Evolutionary conservation across 2,888 invertebrate genomes (phyloP).

Genomic region (Luperina testacea): DNA sequence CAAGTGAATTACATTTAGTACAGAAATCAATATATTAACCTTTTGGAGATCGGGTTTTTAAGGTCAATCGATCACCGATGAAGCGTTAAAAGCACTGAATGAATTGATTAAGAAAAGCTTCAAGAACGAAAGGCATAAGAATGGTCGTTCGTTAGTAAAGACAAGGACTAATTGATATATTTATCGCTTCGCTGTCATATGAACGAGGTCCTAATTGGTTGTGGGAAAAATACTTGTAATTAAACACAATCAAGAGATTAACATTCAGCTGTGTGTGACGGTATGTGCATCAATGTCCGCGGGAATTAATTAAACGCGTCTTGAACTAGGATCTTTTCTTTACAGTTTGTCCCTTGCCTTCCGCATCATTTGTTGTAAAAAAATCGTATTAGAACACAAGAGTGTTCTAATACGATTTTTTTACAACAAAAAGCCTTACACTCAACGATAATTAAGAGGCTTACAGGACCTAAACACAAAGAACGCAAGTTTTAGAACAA

Average conservation of each 20-base stretch:
- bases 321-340: neutral
- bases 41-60: slow-evolving; percentile 21
- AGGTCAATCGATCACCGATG: slow-evolving; percentile 23
- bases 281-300: slow-evolving; percentile 45
- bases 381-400: no score
- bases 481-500: no score
- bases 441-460: neutral
- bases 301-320: slow-evolving; percentile 18
- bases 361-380: no score
- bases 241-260: slow-evolving; percentile 72
- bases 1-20: slow-evolving; percentile 4
- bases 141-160: slow-evolving; percentile 51
- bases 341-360: neutral
- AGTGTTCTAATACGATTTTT: neutral
- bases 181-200: slow-evolving; percentile 68
- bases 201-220: slow-evolving; percentile 66
- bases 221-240: slow-evolving; percentile 75
- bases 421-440: neutral
- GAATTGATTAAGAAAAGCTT: slow-evolving; percentile 15
- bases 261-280: slow-evolving; percentile 61
- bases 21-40: slow-evolving; percentile 3
- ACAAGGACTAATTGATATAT: slow-evolving; percentile 62
- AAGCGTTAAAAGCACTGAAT: slow-evolving; percentile 9
- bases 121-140: slow-evolving; percentile 30
- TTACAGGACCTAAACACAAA: no score